Evolutionary conservation across 2,888 invertebrate genomes (phyloP).

Genomic region (Agrotis clavis): DNA sequence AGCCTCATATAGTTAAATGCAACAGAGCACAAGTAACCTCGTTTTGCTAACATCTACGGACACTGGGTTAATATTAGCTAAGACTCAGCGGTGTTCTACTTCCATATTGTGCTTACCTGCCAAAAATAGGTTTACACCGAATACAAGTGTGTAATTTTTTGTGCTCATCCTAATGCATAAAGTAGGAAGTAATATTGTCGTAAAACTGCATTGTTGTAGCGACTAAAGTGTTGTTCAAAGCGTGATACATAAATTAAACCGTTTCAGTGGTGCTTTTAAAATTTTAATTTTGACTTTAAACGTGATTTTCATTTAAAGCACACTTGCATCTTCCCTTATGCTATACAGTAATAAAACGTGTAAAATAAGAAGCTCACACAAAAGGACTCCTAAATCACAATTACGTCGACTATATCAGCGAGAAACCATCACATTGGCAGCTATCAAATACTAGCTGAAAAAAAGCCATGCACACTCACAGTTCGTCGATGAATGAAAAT

Average conservation of each 20-base stretch:
- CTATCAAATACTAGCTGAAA: not conserved
- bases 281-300: not conserved
- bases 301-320: not conserved
- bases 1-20: constrained; percentile 44
- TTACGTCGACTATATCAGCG: not conserved
- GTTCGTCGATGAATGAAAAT: not conserved
- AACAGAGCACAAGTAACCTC: constrained; percentile 32
- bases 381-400: not conserved
- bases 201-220: not conserved
- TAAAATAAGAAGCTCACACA: not conserved
- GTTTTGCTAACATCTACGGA: constrained; percentile 13
- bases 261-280: not conserved
- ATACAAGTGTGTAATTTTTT: not conserved
- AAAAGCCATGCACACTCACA: constrained; percentile 31
- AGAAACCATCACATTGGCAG: not conserved
- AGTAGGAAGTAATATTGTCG: not conserved
- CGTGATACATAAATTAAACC: constrained; percentile 1
- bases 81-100: not conserved
- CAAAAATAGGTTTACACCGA: not conserved
- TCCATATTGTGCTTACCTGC: not conserved
- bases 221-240: not conserved
- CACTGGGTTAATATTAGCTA: constrained; percentile 1
- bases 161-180: not conserved
- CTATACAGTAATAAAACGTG: not conserved
- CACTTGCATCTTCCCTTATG: not conserved